Conservation (phyloP, 2,888 invertebrate species). For the Keiferia lycopersicella region DNA sequence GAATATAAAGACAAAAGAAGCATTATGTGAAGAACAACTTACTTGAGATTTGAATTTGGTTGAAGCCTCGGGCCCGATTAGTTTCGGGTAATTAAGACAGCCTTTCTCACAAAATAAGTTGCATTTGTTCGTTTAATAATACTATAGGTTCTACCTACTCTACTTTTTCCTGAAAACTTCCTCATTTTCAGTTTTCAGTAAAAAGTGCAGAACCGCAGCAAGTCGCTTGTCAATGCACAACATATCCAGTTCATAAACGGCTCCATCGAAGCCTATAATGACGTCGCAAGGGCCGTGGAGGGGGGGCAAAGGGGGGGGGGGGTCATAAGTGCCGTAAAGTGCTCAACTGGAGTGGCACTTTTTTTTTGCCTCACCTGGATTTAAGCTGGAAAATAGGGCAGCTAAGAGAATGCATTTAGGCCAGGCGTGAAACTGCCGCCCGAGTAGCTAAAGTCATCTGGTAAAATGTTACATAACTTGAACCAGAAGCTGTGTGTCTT, state of each 20-base stretch:
- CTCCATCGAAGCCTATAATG: slow-evolving; percentile 7
- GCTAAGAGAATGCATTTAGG: slow-evolving; percentile 17
- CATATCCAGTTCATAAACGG: background rate
- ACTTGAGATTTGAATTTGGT: no score
- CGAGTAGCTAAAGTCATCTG: background rate
- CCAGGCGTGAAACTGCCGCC: background rate
- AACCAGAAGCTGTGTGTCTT: no score
- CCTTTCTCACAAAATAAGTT: no score
- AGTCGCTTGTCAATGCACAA: background rate
- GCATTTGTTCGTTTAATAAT: no score
- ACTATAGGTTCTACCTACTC: no score
- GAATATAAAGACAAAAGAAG: no score
- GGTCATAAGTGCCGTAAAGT: slow-evolving; percentile 8
- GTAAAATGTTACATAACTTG: no score
- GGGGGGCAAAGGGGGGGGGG: background rate
- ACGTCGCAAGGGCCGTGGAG: background rate
- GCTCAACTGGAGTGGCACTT: background rate
- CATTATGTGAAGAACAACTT: no score
- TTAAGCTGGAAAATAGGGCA: slow-evolving; percentile 1
- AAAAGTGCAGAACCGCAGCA: background rate
- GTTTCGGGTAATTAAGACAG: no score
- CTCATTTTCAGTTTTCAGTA: no score
- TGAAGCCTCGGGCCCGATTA: no score
- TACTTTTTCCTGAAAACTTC: no score
- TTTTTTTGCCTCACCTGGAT: slow-evolving; percentile 1